Base-by-base conservation (phyloP, 2,797 vertebrate genomes). In the Pristis pectinata region DNA sequence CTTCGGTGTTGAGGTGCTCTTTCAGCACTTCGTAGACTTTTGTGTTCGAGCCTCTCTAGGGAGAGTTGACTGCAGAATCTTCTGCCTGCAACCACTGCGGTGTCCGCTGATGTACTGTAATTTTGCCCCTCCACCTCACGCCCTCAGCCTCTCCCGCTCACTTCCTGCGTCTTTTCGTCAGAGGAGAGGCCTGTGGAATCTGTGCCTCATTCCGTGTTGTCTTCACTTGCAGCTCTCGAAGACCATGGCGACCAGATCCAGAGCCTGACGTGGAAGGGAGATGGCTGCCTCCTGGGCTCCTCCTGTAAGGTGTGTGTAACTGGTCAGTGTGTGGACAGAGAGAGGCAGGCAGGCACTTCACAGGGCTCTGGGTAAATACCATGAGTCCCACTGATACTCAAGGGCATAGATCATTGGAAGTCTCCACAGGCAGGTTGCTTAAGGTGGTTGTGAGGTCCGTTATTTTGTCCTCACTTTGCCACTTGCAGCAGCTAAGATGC, bases 181-280 rank as follows among this genome's bases (percentile, higher is more conserved):
- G 22, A 82, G 13, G 82, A 0, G 64, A 19, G 0, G 41, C 5
- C 22, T 41, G 37, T 41, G 6, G 37, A 3, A 80, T 83, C 80
- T 30, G 24, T 37, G 30, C 56, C 34, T 91, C 7, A 64, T 22
- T 64, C 13, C 6, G 15, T 15, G 2, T 0, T 77, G 7, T 89
- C 79, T 95, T 89, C 95, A 89, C 92, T 80, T 0, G 53, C 97
- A 99, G 99, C 97, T 95, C 96, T 99, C 97, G 98, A 97, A 61
- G 96, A 97, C 95, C 99, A 99, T 0, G 80, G 97, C 0, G 98
- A 99, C 95, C 98, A 97, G 95, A 96, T 99, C 96, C 98, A 99
- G 96, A 97, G 98, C 95, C 96, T 98, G 91, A 95, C 97, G 94
- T 99, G 99, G 99, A 99, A 98, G 96, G 96, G 22, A 17, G 98